A percentile compares a stretch with the other conserved stretches of the same genome.
Conservation (phyloP, 2,888 invertebrate genomes). For the Tinea semifulvella region DNA sequence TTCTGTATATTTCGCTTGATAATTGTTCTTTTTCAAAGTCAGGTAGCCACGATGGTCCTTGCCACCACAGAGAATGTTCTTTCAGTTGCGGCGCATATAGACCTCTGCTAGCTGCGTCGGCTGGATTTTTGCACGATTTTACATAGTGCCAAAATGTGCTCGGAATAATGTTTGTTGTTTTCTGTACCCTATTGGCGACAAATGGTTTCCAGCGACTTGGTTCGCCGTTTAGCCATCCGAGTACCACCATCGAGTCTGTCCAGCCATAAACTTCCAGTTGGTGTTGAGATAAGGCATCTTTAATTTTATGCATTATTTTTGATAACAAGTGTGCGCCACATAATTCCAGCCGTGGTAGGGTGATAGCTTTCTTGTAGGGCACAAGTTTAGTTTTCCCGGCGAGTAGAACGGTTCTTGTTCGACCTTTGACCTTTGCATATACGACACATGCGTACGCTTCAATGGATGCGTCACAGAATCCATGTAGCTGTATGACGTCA, state of each 20-base stretch:
- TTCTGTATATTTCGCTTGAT: too few species aligned
- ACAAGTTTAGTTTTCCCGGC: background rate
- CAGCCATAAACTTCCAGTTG: background rate
- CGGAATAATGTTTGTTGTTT: background rate
- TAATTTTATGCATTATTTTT: background rate
- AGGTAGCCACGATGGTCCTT: too few species aligned
- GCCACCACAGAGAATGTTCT: too few species aligned
- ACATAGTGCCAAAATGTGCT: background rate
- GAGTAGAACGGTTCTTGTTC: background rate
- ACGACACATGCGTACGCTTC: too few species aligned
- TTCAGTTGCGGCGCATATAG: too few species aligned
- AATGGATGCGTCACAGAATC: too few species aligned
- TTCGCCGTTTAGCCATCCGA: background rate
- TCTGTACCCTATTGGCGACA: background rate
- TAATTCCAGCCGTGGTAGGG: too few species aligned
- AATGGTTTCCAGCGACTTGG: too few species aligned
- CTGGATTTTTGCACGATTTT: background rate
- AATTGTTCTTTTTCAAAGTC: too few species aligned
- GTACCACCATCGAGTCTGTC: background rate
- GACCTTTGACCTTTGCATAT: background rate
- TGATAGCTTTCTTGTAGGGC: too few species aligned
- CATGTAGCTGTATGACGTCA: too few species aligned
- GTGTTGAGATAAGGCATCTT: background rate
- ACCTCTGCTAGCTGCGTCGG: background rate
- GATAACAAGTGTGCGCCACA: background rate